Conservation (phyloP, 1,140 invertebrate genomes). For the Drosophila mauritiana region DNA sequence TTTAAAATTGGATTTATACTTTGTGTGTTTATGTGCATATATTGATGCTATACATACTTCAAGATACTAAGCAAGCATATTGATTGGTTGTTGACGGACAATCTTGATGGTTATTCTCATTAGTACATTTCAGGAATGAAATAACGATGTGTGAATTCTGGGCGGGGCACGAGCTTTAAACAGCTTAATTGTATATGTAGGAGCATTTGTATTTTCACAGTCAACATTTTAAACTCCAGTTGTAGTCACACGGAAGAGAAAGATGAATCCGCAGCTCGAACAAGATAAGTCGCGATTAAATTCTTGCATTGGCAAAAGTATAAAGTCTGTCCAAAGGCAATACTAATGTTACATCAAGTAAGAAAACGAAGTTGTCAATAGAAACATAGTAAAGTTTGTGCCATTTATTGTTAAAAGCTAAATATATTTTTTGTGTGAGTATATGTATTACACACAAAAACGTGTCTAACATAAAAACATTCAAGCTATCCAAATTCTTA, state of each 20-base stretch:
- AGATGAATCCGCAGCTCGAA: constrained; percentile 1
- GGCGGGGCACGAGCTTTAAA: constrained; percentile 1
- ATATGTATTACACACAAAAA: too few species aligned
- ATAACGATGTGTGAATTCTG: constrained; percentile 15
- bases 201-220: neutral
- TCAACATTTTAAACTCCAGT: neutral
- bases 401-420: too few species aligned
- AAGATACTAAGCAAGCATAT: constrained; percentile 13
- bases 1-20: neutral
- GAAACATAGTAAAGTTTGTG: too few species aligned
- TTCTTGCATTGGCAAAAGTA: neutral
- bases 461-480: too few species aligned
- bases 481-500: too few species aligned
- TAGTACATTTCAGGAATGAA: constrained; percentile 4
- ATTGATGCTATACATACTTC: neutral
- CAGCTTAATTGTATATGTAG: neutral
- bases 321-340: neutral
- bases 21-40: neutral
- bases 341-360: neutral
- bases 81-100: constrained; percentile 10
- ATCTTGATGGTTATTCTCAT: constrained; percentile 11
- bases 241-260: neutral
- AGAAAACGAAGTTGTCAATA: neutral
- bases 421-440: too few species aligned
- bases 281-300: neutral